These are phyloP conservation scores for Trogon surrucura DNA, from an alignment of 2,113 vertebrate genomes.

Conservation along the genomic window DNA sequence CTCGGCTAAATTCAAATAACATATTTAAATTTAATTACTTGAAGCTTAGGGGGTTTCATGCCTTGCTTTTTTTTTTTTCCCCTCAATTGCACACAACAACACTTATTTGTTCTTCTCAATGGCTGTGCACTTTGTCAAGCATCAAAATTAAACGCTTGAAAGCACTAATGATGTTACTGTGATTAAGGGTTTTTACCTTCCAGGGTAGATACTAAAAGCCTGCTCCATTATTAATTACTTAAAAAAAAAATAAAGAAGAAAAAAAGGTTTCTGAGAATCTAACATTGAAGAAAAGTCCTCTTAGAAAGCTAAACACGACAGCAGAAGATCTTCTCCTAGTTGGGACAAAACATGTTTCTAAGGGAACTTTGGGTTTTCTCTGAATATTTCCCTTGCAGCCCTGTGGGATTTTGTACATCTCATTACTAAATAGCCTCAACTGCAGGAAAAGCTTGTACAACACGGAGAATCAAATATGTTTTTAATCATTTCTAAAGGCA, in stretches of 20 bases:
- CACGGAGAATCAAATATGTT: background rate
- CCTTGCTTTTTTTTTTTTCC: constrained; percentile 30
- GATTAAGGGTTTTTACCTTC: constrained; percentile 75
- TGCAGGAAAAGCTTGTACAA: background rate
- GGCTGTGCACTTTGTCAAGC: constrained; percentile 73
- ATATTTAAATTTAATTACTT: constrained; percentile 79
- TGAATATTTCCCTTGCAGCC: background rate
- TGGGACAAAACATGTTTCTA: background rate
- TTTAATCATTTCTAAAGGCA: background rate
- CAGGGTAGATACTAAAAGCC: constrained; percentile 65
- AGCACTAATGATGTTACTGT: constrained; percentile 78
- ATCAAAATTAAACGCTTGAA: constrained; percentile 79
- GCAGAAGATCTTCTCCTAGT: background rate
- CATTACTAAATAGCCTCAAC: background rate
- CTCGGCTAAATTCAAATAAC: constrained; percentile 69
- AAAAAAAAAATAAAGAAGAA: background rate
- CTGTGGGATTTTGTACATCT: background rate
- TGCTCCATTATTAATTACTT: constrained; percentile 67
- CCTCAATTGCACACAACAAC: constrained; percentile 47
- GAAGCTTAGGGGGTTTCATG: constrained; percentile 71
- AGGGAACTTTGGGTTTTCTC: background rate
- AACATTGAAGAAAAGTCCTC: background rate
- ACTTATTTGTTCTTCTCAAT: constrained; percentile 76
- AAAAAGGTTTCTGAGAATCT: background rate
- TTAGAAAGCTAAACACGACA: background rate